A percentile compares a stretch with the other conserved stretches of the same genome.
Evolutionary conservation across 2,888 invertebrate genomes (phyloP).

Genomic region (Microchrysa polita): DNA sequence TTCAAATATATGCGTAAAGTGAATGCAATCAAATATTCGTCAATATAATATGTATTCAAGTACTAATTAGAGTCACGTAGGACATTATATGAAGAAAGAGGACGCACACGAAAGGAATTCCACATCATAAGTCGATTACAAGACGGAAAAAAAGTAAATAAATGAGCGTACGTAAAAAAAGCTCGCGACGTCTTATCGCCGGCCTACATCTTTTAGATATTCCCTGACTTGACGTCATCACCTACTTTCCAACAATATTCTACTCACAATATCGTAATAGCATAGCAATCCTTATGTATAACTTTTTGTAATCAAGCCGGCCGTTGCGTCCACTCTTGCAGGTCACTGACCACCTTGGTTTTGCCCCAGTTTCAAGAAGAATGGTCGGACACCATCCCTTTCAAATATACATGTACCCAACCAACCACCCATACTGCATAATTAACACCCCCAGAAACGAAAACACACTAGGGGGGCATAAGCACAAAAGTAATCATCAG

Average conservation of each 20-base stretch:
- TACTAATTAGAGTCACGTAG: not conserved
- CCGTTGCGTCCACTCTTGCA: constrained; percentile 6
- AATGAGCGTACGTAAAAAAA: constrained; percentile 6
- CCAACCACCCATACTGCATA: no score
- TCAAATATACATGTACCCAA: no score
- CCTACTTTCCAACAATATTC: not conserved
- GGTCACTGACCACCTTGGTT: constrained; percentile 27
- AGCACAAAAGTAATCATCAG: no score
- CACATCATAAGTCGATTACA: constrained; percentile 28
- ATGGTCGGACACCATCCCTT: no score
- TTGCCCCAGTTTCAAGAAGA: constrained; percentile 2
- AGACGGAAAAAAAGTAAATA: constrained; percentile 20
- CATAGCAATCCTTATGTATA: constrained; percentile 6
- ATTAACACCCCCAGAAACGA: no score
- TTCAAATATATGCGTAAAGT: not conserved
- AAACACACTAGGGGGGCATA: no score
- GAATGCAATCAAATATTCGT: not conserved
- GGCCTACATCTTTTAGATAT: constrained; percentile 30
- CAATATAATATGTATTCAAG: not conserved
- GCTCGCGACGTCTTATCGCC: constrained; percentile 15
- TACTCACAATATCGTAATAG: no score
- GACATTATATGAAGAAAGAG: not conserved
- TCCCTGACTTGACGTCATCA: constrained; percentile 22
- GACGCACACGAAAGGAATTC: not conserved
- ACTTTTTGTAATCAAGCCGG: not conserved